A percentile compares a stretch with the other conserved stretches of the same genome.
These are phyloP conservation scores for Agrilus planipennis DNA, from an alignment of 1,140 invertebrate genomes.

Conservation along the genomic window DNA sequence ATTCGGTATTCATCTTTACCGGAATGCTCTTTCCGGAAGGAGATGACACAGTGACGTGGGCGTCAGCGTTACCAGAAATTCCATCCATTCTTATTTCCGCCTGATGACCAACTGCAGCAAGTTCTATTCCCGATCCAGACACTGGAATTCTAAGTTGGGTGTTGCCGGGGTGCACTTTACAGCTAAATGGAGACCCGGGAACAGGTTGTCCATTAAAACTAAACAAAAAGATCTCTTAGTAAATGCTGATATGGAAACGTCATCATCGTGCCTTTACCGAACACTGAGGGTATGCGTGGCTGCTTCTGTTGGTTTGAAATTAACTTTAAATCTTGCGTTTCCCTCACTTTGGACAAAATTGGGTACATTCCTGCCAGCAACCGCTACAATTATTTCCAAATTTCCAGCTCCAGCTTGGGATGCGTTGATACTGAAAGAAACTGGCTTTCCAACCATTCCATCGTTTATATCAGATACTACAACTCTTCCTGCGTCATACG, in stretches of 20 bases:
- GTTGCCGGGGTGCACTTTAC: slow-evolving; percentile 49
- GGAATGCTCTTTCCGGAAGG: slow-evolving; percentile 67
- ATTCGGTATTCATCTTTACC: slow-evolving; percentile 43
- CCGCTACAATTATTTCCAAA: slow-evolving; percentile 94
- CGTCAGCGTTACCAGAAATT: slow-evolving; percentile 41
- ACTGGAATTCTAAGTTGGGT: slow-evolving; percentile 39
- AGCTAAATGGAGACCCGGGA: slow-evolving; percentile 83
- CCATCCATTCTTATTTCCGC: slow-evolving; percentile 44
- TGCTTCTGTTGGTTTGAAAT: slow-evolving; percentile 91
- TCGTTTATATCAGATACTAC: slow-evolving; percentile 82
- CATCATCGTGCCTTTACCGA: slow-evolving; percentile 15
- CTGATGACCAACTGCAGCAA: slow-evolving; percentile 42
- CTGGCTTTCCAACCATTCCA: slow-evolving; percentile 81
- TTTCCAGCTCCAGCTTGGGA: slow-evolving; percentile 77
- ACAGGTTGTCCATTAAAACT: slow-evolving; percentile 94
- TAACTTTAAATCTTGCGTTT: slow-evolving; percentile 90
- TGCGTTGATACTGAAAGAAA: slow-evolving; percentile 83
- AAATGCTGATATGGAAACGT: neutral
- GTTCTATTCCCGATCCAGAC: slow-evolving; percentile 43
- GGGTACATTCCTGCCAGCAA: slow-evolving; percentile 94
- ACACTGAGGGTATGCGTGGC: slow-evolving; percentile 81
- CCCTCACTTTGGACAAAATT: slow-evolving; percentile 97
- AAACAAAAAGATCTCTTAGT: slow-evolving; percentile 4
- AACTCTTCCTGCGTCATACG: slow-evolving; percentile 85
- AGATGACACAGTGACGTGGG: slow-evolving; percentile 60